Percentiles rank a stretch among this genome's conserved stretches.
These are phyloP conservation scores for Ornithoptera priamus DNA, from an alignment of 2,888 invertebrate genomes.

Conservation along the genomic window DNA sequence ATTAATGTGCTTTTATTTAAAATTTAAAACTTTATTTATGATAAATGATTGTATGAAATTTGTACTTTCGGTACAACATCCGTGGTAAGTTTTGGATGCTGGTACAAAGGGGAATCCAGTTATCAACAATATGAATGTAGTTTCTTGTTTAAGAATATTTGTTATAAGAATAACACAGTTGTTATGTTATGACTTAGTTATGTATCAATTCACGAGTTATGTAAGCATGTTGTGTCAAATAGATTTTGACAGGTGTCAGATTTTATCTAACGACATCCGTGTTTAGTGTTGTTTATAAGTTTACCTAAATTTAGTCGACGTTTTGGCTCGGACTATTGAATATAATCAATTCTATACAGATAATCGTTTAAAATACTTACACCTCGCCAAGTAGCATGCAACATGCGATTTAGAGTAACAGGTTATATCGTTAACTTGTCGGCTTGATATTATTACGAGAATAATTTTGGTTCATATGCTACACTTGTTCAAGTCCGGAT, in stretches of 20 bases:
- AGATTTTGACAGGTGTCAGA: conserved; percentile 29
- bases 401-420: too few species aligned
- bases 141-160: not conserved
- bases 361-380: too few species aligned
- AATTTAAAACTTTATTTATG: not conserved
- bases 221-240: conserved; percentile 35
- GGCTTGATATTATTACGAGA: too few species aligned
- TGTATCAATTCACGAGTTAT: conserved; percentile 32
- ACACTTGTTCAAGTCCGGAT: too few species aligned
- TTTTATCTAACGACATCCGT: conserved; percentile 13
- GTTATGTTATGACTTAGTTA: conserved; percentile 17
- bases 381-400: too few species aligned
- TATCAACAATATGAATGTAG: not conserved
- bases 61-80: too few species aligned
- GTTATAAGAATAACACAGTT: conserved; percentile 4
- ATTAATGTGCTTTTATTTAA: conserved; percentile 5
- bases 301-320: not conserved
- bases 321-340: not conserved
- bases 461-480: too few species aligned
- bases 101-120: not conserved
- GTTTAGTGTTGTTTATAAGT: conserved; percentile 7
- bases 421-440: too few species aligned
- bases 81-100: too few species aligned
- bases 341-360: too few species aligned
- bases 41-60: too few species aligned